Evolutionary conservation across 53 echinoderm and acorn worm genomes (phyloP).

Genomic region (Arbacia lixula): DNA sequence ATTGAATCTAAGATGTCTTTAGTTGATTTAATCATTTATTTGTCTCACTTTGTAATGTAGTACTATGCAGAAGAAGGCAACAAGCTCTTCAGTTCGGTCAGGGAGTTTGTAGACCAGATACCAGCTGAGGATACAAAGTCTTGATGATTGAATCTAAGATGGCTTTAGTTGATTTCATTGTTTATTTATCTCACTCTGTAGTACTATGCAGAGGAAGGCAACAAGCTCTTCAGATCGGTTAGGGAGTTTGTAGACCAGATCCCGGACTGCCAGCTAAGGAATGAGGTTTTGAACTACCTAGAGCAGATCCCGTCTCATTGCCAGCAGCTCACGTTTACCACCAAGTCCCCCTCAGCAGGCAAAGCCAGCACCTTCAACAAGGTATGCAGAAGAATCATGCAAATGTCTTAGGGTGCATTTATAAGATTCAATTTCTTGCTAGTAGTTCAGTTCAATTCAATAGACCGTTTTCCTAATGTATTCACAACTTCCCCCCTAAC

Average conservation of each 20-base stretch:
- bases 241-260: constrained; percentile 79
- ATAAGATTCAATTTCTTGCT: no score
- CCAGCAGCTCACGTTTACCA: constrained; percentile 94
- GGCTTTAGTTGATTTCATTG: no score
- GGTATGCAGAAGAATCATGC: constrained; percentile 38
- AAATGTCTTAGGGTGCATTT: no score
- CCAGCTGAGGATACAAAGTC: no score
- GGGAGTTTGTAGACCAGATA: constrained; percentile 78
- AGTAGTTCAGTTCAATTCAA: no score
- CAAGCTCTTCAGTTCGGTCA: constrained; percentile 84
- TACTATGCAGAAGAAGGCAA: constrained; percentile 98
- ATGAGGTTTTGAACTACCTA: constrained; percentile 72
- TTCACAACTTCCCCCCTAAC: not conserved
- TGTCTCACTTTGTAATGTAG: constrained; percentile 34
- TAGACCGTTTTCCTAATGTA: not conserved
- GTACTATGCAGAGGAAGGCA: constrained; percentile 98
- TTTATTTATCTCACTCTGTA: constrained; percentile 11
- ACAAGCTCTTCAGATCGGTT: constrained; percentile 89
- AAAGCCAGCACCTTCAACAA: constrained; percentile 93
- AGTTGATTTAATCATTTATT: not conserved
- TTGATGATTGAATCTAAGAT: no score
- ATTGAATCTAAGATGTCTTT: no score
- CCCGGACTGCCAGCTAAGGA: constrained; percentile 78
- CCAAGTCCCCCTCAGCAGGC: constrained; percentile 85
- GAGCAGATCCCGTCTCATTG: constrained; percentile 90